Evolutionary conservation across 2,797 vertebrate genomes (phyloP).

Genomic region (Enteromius argenteus): DNA sequence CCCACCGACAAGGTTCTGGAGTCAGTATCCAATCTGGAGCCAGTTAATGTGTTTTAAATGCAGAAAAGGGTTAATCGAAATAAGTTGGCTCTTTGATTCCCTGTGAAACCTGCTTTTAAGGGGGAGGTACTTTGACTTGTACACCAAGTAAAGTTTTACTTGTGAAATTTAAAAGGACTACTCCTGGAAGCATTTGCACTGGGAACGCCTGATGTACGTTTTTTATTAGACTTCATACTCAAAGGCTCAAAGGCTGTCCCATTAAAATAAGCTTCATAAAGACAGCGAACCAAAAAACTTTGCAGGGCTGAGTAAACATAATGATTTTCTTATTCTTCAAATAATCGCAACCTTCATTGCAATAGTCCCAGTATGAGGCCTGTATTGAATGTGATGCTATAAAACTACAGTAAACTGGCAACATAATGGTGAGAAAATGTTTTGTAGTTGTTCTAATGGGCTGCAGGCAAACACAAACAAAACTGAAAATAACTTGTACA

Average conservation of each 20-base stretch:
- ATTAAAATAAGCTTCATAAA: not conserved
- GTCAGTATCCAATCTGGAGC: not conserved
- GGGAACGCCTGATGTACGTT: not conserved
- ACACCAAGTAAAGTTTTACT: not conserved
- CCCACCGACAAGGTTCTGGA: not conserved
- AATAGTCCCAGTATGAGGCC: not conserved
- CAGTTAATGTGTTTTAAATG: not conserved
- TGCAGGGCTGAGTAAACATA: not conserved
- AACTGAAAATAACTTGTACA: not conserved
- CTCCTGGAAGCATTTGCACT: not conserved
- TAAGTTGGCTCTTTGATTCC: not conserved
- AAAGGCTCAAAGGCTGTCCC: not conserved
- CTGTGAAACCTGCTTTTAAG: not conserved
- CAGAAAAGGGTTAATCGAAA: not conserved
- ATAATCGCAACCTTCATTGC: not conserved
- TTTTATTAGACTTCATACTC: not conserved
- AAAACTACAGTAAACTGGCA: not conserved
- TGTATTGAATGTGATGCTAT: not conserved
- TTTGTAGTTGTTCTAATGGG: not conserved
- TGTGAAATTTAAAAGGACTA: not conserved
- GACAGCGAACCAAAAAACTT: not conserved
- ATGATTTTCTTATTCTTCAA: not conserved
- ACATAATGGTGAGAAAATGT: not conserved
- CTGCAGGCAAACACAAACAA: not conserved
- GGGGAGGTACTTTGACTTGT: not conserved